Conservation (phyloP, 2,888 invertebrate species). For the Blomia tropicalis region DNA sequence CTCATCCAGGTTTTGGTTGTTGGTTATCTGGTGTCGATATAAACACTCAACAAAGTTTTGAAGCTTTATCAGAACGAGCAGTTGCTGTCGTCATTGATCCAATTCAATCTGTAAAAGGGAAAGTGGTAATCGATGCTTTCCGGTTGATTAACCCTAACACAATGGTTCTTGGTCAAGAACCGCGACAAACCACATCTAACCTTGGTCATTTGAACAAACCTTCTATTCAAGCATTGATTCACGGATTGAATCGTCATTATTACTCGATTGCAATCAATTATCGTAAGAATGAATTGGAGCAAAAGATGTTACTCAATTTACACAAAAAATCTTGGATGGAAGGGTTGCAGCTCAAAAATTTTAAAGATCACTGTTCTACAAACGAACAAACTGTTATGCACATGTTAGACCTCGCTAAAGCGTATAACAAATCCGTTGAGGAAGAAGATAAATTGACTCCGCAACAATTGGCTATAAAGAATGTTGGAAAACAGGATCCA, state of each 20-base stretch:
- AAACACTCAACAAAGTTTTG: conserved; percentile 98
- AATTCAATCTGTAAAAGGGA: conserved; percentile 95
- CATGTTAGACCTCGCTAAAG: conserved; percentile 91
- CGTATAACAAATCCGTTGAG: conserved; percentile 90
- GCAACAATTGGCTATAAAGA: conserved; percentile 95
- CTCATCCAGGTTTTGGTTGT: conserved; percentile 98
- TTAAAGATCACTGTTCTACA: conserved; percentile 67
- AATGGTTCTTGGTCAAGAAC: conserved; percentile 97
- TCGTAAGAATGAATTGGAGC: conserved; percentile 93
- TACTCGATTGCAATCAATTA: conserved; percentile 99
- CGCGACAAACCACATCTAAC: conserved; percentile 95
- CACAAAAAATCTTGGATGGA: conserved; percentile 99
- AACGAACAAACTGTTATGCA: conserved; percentile 87
- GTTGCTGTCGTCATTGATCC: conserved; percentile 99
- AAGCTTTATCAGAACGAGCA: conserved; percentile 89
- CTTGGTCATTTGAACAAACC: conserved; percentile 96
- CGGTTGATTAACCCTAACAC: conserved; percentile 96
- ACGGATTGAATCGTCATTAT: conserved; percentile 94
- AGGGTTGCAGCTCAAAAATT: conserved; percentile 73
- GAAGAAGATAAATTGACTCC: conserved; percentile 99
- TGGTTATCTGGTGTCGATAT: conserved; percentile 99
- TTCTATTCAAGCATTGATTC: conserved; percentile 92
- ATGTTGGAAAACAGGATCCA: conserved; percentile 89
- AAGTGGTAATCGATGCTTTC: conserved; percentile 67
- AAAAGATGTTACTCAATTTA: conserved; percentile 94